Evolutionary conservation across 2,888 invertebrate species (phyloP), one percentile per base, ranked within the genome.

Genomic region (Crocallis elinguaria): DNA sequence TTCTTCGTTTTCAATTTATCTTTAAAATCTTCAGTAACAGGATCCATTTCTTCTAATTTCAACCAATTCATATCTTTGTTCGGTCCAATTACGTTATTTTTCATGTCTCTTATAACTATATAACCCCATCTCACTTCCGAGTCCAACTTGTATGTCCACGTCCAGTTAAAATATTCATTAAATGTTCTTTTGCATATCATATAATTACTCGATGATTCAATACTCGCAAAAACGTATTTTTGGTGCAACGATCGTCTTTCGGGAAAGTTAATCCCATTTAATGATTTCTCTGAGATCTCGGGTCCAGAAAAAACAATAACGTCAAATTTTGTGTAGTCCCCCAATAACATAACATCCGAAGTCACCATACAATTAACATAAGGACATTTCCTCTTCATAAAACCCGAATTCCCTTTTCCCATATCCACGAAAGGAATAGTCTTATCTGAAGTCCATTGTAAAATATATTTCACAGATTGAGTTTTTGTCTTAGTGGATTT

Each of bases 151-250:
- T 75, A 87, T 0, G 85, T 85, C 77, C 81, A 81, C 0, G 86
- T 85, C 85, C 86, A 86, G 45, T 87, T 86, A 41, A 85, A 86
- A 49, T 69, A 82, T 1, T 61, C 58, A 30, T 88, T 68, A 1
- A 77, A 77, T 9, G 37, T 49, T 3, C 60, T 32, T 4, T 67
- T 56, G 27, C 79, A 80, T 0, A 73, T 45, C 0, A 79, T 77
- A 53, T 83, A 84, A 38, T 79, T 64, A 2, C 71, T 66, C 4
- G 84, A 52, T 1, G 87, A 83, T 57, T 87, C 87, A 51, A 79
- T 80, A 9, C 69, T 73, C 4, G 73, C 79, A 43, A 80, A 86
- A 1, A 78, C 77, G 51, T 75, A 86, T 35, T 85, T 86, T 52
- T 86, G 86, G 12, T 69, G 67, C 0, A 61, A 48, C 0, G 71